phyloP scores from a whole-genome alignment of 2,888 invertebrate species.

The Eurytoma californica region DNA sequence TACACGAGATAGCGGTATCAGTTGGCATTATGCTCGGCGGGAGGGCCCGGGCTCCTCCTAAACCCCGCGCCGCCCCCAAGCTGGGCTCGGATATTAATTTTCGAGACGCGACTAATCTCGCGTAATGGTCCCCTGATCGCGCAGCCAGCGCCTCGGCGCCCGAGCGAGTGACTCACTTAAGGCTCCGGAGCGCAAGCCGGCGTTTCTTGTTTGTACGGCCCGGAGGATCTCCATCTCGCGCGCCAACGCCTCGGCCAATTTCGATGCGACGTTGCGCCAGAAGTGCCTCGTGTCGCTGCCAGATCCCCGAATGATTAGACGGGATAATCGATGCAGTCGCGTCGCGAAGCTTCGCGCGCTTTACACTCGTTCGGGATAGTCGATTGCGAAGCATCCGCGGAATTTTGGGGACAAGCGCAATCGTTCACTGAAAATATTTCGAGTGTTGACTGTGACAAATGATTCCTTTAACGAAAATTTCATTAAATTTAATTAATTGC shows the following conservation, averaged over 20 bases:
- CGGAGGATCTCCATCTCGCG: background rate
- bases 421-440: no score
- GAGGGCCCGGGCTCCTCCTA: background rate
- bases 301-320: background rate
- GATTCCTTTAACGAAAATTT: no score
- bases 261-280: conserved; percentile 4
- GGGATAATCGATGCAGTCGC: conserved; percentile 1
- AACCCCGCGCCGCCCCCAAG: conserved; percentile 47
- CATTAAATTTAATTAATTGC: no score
- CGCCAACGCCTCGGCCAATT: background rate
- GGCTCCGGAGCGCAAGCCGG: background rate
- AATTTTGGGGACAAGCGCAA: no score
- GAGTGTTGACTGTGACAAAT: no score
- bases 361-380: no score
- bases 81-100: conserved; percentile 68
- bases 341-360: no score
- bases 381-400: no score
- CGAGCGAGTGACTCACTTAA: conserved; percentile 34
- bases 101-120: conserved; percentile 69
- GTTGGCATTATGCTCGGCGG: conserved; percentile 60
- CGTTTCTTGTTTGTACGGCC: conserved; percentile 15
- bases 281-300: background rate
- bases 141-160: conserved; percentile 7
- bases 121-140: conserved; percentile 67
- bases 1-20: conserved; percentile 65